Percentiles rank a stretch among this genome's conserved stretches.
Conservation (phyloP, 2,888 invertebrate species). For the Agriotes lineatus region DNA sequence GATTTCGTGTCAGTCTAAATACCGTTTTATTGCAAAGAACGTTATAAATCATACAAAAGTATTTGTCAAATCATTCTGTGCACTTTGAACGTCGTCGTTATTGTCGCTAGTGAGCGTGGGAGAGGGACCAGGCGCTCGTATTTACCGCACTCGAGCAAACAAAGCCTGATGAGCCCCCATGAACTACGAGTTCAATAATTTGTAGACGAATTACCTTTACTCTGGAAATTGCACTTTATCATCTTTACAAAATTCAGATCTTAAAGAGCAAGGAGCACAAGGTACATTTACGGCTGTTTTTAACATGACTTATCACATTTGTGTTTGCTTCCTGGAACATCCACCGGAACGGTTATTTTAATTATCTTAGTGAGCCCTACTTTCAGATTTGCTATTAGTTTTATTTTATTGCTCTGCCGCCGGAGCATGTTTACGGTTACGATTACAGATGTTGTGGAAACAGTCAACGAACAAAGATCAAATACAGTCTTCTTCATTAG, state of each 20-base stretch:
- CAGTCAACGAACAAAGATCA: slow-evolving; percentile 24
- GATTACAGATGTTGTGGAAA: background rate
- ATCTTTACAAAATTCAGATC: slow-evolving; percentile 25
- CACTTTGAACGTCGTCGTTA: slow-evolving; percentile 39
- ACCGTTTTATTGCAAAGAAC: background rate
- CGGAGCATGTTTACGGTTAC: background rate
- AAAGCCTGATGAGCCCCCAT: slow-evolving; percentile 45
- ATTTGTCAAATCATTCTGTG: slow-evolving; percentile 42
- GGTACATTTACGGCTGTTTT: too few species aligned
- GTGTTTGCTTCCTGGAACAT: too few species aligned
- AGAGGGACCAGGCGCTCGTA: slow-evolving; percentile 38
- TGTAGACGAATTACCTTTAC: slow-evolving; percentile 43
- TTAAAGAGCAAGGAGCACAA: background rate
- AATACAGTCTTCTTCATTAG: slow-evolving; percentile 34
- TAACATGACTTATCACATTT: too few species aligned
- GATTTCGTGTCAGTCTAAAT: background rate
- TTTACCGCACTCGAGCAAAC: slow-evolving; percentile 44
- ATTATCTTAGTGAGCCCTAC: too few species aligned
- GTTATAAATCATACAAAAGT: slow-evolving; percentile 40
- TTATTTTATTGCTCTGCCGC: too few species aligned
- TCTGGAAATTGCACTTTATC: slow-evolving; percentile 35
- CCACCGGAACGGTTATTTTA: too few species aligned
- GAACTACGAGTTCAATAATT: slow-evolving; percentile 44
- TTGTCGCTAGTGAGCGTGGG: slow-evolving; percentile 44
- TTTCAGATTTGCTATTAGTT: too few species aligned